Evolutionary conservation across 2,888 invertebrate genomes (phyloP), one percentile per base, ranked within the genome.

Genomic region (Ernsta delagoae): DNA sequence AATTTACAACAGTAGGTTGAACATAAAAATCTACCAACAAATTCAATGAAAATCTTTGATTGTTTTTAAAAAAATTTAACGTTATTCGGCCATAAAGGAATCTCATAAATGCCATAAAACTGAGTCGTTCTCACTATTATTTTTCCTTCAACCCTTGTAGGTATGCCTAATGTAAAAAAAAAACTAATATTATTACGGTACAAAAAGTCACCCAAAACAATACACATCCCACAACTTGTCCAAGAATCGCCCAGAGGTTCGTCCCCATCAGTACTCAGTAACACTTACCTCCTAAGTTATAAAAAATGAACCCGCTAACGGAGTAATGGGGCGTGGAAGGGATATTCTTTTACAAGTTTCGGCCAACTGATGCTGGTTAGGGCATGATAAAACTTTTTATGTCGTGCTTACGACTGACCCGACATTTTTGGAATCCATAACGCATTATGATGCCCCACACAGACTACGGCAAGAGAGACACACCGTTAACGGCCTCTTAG

Each of bases 321-420:
- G 81, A 80, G 87, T 90, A 92, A 92, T 92, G 90, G 87, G 71
- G 82, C 89, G 86, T 81, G 78, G 77, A 83, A 84, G 79, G 86
- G 85, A 86, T 86, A 86, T 86, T 85, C 85, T 89, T 85, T 81
- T 79, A 81, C 83, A 90, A 90, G 84, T 89, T 88, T 80, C 75
- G 76, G 78, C 74, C 74, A 70, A 71, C 87, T 83, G 83, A 77
- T 74, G 83, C 88, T 84, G 84, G 80, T 78, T 73, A 81, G 81
- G 81, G 79, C 79, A 84, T 87, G 88, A 91, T 89, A 89, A 89
- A 92, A 92, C 83, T 92, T 92, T 91, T 89, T 90, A 91, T 89
- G 87, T 85, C 83, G 85, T 86, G 84, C 84, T 89, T 87, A 89
- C 86, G 84, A 83, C 83, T 80, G 81, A 83, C 82, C 80, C 83